phyloP scores from a whole-genome alignment of 2,797 vertebrate genomes.

The Staurois parvus region DNA sequence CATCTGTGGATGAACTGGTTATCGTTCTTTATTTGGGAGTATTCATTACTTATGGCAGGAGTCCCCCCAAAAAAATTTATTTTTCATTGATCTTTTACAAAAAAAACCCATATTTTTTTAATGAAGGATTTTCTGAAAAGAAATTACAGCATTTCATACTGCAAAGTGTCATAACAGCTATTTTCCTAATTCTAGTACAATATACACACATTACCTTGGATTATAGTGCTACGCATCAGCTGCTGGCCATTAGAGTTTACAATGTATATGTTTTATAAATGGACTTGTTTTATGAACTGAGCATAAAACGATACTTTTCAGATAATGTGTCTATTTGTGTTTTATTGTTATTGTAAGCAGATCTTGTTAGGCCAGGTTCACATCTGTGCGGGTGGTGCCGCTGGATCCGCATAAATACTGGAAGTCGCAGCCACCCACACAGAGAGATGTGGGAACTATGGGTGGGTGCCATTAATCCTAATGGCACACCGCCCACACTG shows the following conservation, averaged over 20 bases:
- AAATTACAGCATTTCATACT: neutral
- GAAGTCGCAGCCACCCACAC: no score
- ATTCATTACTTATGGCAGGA: neutral
- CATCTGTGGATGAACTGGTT: slow-evolving; percentile 20
- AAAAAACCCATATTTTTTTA: neutral
- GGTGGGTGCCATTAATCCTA: no score
- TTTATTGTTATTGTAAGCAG: neutral
- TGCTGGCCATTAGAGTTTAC: neutral
- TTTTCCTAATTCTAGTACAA: neutral
- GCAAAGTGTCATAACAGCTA: neutral
- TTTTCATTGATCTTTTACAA: no score
- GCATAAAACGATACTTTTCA: neutral
- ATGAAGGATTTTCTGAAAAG: neutral
- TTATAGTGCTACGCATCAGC: no score
- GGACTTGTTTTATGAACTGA: neutral
- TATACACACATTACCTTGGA: neutral
- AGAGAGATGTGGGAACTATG: no score
- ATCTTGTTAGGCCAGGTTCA: no score
- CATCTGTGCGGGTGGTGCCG: no score
- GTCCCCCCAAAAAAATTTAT: neutral
- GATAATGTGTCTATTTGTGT: neutral
- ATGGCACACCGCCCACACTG: no score
- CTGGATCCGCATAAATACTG: no score
- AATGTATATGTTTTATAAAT: neutral
- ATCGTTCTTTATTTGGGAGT: neutral